Percentiles rank a stretch among this genome's conserved stretches.
Conservation (phyloP, 2,113 vertebrate genomes). For the human (Homo sapiens) region GRCh38 chr3:81425501-81426000, state of each 20-base stretch:
- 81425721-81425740: neutral
- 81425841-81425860: slow-evolving; percentile 24
- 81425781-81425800: slow-evolving; percentile 6
- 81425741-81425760: neutral
- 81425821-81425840: slow-evolving; percentile 39
- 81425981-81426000: slow-evolving; percentile 31
- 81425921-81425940: slow-evolving; percentile 68
- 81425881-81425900: slow-evolving; percentile 55
- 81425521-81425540: neutral
- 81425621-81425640: neutral
- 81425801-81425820: slow-evolving; percentile 43
- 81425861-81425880: neutral
- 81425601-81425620: neutral
- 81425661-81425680: neutral
- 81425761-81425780: slow-evolving; percentile 47
- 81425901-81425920: slow-evolving; percentile 61
- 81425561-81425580: neutral
- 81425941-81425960: slow-evolving; percentile 71
- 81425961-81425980: slow-evolving; percentile 45
- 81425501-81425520: neutral
- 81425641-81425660: neutral
- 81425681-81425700: neutral
- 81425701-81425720: neutral
- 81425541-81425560: neutral
- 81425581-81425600: neutral